These are phyloP conservation scores for Tenebrosternarchus preto DNA, from an alignment of 2,113 vertebrate species.

Conservation along the genomic window DNA sequence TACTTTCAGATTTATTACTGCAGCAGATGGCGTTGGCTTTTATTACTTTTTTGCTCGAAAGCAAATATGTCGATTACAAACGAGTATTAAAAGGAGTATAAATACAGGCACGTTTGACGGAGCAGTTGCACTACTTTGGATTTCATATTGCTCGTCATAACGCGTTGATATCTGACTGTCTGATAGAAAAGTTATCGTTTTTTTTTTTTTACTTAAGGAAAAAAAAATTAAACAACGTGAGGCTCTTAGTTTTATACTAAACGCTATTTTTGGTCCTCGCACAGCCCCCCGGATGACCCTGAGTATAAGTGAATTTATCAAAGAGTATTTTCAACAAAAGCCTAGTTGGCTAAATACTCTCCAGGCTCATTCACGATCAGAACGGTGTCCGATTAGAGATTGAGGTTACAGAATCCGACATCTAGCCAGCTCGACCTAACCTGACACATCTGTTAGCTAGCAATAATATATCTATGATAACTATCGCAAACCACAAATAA, in stretches of 20 bases:
- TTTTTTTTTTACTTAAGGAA: background rate
- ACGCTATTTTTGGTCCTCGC: background rate
- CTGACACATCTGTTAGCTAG: background rate
- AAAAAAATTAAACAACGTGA: background rate
- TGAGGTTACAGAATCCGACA: background rate
- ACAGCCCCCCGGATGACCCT: too few species aligned
- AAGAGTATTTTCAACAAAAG: background rate
- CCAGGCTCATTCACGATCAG: background rate
- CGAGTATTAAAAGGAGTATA: too few species aligned
- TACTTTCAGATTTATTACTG: too few species aligned
- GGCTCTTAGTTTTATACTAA: background rate
- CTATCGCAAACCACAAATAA: background rate
- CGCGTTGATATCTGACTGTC: too few species aligned
- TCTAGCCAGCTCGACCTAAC: background rate
- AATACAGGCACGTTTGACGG: too few species aligned
- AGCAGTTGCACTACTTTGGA: too few species aligned
- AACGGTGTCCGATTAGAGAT: background rate
- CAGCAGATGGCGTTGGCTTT: too few species aligned
- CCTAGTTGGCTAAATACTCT: background rate
- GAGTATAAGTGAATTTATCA: too few species aligned
- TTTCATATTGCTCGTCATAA: too few species aligned
- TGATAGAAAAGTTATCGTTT: too few species aligned
- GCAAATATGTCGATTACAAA: too few species aligned
- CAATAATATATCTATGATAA: background rate
- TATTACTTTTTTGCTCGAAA: too few species aligned